Conservation (phyloP, 2,797 vertebrate genomes). For the Linurgus olivaceus region DNA sequence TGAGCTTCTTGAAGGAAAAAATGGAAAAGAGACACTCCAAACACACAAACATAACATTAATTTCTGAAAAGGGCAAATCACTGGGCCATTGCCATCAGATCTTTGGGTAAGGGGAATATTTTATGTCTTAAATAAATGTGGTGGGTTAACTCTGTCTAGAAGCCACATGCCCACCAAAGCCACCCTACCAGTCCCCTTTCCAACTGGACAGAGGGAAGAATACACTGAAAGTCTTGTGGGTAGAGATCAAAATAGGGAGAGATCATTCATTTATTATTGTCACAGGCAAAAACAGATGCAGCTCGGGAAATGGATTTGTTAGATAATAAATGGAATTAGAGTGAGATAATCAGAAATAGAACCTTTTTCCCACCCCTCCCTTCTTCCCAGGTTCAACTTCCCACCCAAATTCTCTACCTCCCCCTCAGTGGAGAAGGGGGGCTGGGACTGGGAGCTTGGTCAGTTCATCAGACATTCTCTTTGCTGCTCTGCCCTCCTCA, state of each 20-base stretch:
- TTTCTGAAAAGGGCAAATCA: background rate
- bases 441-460: background rate
- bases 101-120: background rate
- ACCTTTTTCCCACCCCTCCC: background rate
- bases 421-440: background rate
- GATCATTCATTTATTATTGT: background rate
- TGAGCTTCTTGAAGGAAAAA: background rate
- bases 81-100: background rate
- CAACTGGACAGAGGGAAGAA: background rate
- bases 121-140: background rate
- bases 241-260: background rate
- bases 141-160: background rate
- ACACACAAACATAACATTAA: background rate
- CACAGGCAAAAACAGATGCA: background rate
- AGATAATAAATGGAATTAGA: background rate
- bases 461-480: background rate
- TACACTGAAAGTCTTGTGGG: background rate
- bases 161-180: background rate
- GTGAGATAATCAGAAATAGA: background rate
- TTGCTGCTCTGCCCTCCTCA: background rate
- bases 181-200: background rate
- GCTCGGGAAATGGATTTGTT: background rate
- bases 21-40: background rate
- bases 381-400: background rate
- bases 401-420: background rate